Base-by-base conservation (phyloP, 2,113 vertebrate genomes). In the Xiphorhynchus elegans region DNA sequence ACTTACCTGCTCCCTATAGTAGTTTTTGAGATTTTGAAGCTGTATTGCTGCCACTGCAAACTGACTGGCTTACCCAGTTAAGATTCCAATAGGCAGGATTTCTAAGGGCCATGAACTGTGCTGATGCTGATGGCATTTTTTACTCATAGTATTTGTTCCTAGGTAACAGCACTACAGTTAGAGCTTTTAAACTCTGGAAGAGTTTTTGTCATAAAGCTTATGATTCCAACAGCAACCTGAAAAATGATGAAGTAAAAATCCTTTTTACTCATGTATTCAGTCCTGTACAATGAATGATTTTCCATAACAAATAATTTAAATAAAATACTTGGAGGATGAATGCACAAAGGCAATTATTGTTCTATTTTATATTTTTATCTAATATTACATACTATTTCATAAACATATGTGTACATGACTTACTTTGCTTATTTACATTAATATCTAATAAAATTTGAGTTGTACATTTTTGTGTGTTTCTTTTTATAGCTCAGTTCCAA, bases 401-500 rank as follows among this genome's bases (percentile, higher is more conserved):
- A 69, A 73, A 35, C 11, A 8, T 26, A 58, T 64, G 10, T 28
- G 12, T 63, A 42, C 12, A 2, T 60, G 6, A 37, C 10, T 76
- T 56, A 40, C 29, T 93, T 90, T 62, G 15, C 9, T 0, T 81
- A 62, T 59, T 87, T 95, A 50, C 76, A 44, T 83, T 74, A 29
- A 39, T 58, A 21, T 28, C 26, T 82, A 89, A 81, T 94, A 79
- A 78, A 62, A 84, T 84, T 28, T 28, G 15, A 73, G 74, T 67
- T 92, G 89, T 35, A 53, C 11, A 4, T 93, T 68, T 68, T 8
- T 80, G 97, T 96, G n/a, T 86, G 90, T 93, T 95, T 94, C 78
- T 97, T 96, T 87, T 97, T 92, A 55, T 96, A 99, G 99, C 96
- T 99, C 99, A 94, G 98, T 99, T 97, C 99, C 99, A 96, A 99